Evolutionary conservation across 2,113 vertebrate species (phyloP).

Genomic region (Globicephala melas): DNA sequence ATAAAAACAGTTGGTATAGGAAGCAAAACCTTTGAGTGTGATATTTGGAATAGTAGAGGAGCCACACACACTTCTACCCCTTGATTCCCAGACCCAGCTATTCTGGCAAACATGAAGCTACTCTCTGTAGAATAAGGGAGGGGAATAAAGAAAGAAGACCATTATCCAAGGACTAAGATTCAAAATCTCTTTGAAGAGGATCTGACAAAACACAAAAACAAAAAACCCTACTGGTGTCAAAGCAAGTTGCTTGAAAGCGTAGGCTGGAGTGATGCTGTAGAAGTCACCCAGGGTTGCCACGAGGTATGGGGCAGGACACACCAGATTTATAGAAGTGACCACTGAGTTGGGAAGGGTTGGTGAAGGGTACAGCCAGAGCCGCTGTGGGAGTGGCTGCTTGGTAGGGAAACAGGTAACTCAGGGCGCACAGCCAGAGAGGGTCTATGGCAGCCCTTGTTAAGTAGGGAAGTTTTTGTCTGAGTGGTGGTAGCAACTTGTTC

Average conservation of each 20-base stretch:
- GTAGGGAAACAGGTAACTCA: not conserved
- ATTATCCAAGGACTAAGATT: not conserved
- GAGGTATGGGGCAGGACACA: not conserved
- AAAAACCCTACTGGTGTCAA: not conserved
- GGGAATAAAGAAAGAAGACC: not conserved
- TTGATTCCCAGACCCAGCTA: not conserved
- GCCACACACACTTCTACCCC: not conserved
- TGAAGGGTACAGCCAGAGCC: not conserved
- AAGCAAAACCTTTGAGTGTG: not conserved
- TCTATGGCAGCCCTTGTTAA: not conserved
- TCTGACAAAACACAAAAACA: not conserved
- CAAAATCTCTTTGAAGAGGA: not conserved
- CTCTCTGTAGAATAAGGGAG: not conserved
- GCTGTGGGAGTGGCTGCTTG: not conserved
- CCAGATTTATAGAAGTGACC: not conserved
- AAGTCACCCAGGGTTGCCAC: not conserved
- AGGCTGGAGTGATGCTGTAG: not conserved
- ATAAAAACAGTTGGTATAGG: not conserved
- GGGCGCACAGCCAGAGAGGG: too few species aligned
- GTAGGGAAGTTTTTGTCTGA: not conserved
- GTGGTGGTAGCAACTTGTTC: not conserved
- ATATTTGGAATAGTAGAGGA: not conserved
- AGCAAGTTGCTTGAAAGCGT: not conserved
- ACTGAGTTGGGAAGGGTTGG: too few species aligned
- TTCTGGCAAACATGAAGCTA: not conserved